Conservation (phyloP, 2,888 invertebrate species). For the Bursaphelenchus okinawaensis region DNA sequence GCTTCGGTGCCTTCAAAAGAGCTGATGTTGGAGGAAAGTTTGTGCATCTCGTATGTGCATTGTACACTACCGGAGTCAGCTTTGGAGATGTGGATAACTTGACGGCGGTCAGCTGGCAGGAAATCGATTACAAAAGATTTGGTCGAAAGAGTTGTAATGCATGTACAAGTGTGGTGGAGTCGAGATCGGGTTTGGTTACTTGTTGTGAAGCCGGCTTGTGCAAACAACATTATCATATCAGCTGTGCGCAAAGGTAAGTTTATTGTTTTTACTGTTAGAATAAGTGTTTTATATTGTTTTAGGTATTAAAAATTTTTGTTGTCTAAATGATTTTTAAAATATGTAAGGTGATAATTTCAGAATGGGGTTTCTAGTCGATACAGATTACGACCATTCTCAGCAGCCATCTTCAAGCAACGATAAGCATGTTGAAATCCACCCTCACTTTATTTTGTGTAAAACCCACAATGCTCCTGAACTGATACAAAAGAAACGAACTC, state of each 20-base stretch:
- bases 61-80: conserved; percentile 92
- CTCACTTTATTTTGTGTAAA: conserved; percentile 43
- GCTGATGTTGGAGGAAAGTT: conserved; percentile 65
- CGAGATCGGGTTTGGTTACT: conserved; percentile 88
- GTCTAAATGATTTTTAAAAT: conserved; percentile 6
- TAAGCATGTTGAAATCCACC: conserved; percentile 1
- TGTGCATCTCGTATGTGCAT: conserved; percentile 94
- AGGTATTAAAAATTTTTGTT: neutral
- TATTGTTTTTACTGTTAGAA: neutral
- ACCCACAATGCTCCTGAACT: conserved; percentile 36
- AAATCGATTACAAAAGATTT: conserved; percentile 95
- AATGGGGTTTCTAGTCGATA: conserved; percentile 44
- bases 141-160: conserved; percentile 84
- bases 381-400: conserved; percentile 22
- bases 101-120: conserved; percentile 83
- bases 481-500: conserved; percentile 26
- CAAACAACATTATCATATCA: conserved; percentile 91
- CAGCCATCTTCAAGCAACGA: neutral
- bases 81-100: conserved; percentile 87
- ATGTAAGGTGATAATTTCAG: conserved; percentile 24
- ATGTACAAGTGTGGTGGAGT: conserved; percentile 79
- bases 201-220: conserved; percentile 98
- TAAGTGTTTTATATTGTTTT: conserved; percentile 5
- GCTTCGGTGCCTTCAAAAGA: conserved; percentile 80
- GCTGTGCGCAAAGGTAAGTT: conserved; percentile 65